Evolutionary conservation across 2,113 vertebrate species (phyloP).

Genomic region (Podilymbus podiceps): DNA sequence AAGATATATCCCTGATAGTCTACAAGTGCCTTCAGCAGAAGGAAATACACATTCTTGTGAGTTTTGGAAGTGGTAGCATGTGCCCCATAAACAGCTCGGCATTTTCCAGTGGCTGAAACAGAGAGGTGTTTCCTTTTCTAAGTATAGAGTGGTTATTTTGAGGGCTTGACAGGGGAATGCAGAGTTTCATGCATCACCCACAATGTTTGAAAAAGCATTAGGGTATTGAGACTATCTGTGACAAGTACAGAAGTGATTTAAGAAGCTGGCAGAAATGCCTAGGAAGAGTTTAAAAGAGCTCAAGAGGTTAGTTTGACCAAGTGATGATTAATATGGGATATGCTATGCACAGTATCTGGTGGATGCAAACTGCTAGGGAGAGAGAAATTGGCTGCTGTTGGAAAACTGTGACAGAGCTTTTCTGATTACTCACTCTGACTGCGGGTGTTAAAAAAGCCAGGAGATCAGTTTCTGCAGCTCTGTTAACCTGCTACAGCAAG

Average conservation of each 20-base stretch:
- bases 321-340: neutral
- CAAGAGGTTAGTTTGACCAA: conserved; percentile 7
- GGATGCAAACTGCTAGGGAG: neutral
- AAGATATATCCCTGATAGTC: neutral
- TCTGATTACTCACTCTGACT: neutral
- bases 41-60: neutral
- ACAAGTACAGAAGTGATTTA: conserved; percentile 27
- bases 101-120: neutral
- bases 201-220: conserved; percentile 31
- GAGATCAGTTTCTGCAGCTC: neutral
- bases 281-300: neutral
- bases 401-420: neutral
- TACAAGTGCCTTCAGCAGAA: neutral
- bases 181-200: conserved; percentile 35
- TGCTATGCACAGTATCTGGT: neutral
- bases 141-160: conserved; percentile 35
- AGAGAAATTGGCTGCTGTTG: neutral
- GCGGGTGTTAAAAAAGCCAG: neutral
- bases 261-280: neutral
- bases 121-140: conserved; percentile 39
- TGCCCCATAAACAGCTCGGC: neutral
- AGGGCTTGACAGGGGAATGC: conserved; percentile 43
- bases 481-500: neutral
- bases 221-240: conserved; percentile 18
- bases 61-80: neutral